Evolutionary conservation across 2,113 vertebrate species (phyloP), one percentile per base, ranked within the genome.

Genomic region (Larimichthys polyactis): DNA sequence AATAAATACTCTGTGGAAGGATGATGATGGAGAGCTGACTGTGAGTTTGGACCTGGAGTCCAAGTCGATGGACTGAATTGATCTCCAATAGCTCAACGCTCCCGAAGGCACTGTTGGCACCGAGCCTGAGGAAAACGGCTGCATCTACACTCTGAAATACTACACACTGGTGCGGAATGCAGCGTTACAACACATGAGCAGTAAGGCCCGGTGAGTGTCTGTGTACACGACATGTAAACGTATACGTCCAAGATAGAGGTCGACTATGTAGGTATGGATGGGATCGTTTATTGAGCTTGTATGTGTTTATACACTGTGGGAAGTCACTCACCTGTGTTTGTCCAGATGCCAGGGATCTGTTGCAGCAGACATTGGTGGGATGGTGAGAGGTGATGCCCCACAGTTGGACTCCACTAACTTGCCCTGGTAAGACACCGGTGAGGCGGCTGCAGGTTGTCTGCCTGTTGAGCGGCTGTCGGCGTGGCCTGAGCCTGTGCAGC

Each of bases 331-430:
- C 93, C 90, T 87, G 91, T 91, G 87, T 93, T n/a, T 93, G 85
- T 98, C 97, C 93, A 97, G 91, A 93, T 96, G 97, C 98, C 98
- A 99, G 1, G 97, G 98, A 92, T 99, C 97, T 0, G 98, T 99
- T 75, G 97, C 97, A 0, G 97, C 97, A n/a, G 98, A 98, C 97
- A 99, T 99, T 82, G 98, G 98, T 87, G 97, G 97, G 72, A 99
- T 97, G 48, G 98, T 99, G 83, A 98, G 95, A 2, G 98, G 98
- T 27, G 97, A 99, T 0, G 98, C 96, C 85, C 98, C 98, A 12
- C 98, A 99, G 94, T 99, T 99, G 88, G 98, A 99, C 90, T 99
- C 97, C 43, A 99, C 95, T 65, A 99, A 95, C 73, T 97, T 96
- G 4, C 98, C 98, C 93, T 98, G 96, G 85, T 96, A 90, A 71